Evolutionary conservation across 2,797 vertebrate genomes (phyloP).

Genomic region (Cuculus canorus): DNA sequence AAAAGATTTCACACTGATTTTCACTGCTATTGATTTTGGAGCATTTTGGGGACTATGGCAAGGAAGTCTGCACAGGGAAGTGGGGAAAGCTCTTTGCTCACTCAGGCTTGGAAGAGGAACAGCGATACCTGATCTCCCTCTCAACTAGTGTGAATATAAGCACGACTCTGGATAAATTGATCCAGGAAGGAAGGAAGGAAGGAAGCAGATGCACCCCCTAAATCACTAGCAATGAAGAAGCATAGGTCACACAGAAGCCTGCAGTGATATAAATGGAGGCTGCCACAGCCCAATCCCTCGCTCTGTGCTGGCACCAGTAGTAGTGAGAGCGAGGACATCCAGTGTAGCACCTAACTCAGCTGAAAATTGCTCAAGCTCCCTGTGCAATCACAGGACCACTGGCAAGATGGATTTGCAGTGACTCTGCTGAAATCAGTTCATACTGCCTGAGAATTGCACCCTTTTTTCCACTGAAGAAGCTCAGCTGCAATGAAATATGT

Average conservation of each 20-base stretch:
- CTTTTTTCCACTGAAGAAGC: background rate
- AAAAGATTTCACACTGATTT: background rate
- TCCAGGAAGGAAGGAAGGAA: background rate
- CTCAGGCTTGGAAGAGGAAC: background rate
- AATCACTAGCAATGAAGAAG: background rate
- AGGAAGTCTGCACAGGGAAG: background rate
- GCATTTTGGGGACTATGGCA: background rate
- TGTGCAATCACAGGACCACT: background rate
- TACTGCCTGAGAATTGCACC: fast-evolving
- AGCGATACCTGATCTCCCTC: background rate
- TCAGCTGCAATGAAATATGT: background rate
- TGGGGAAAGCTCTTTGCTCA: background rate
- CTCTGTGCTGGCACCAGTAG: background rate
- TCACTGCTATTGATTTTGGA: background rate
- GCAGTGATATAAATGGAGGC: background rate
- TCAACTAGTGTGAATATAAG: background rate
- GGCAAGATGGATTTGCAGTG: fast-evolving
- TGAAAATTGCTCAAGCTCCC: background rate
- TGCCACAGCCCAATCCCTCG: background rate
- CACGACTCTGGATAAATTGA: background rate
- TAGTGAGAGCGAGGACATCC: background rate
- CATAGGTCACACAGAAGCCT: background rate
- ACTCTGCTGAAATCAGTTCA: background rate
- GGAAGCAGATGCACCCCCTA: background rate
- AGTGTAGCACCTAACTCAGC: background rate